Evolutionary conservation across 2,113 vertebrate species (phyloP).

Genomic region (Cnemophilus loriae): DNA sequence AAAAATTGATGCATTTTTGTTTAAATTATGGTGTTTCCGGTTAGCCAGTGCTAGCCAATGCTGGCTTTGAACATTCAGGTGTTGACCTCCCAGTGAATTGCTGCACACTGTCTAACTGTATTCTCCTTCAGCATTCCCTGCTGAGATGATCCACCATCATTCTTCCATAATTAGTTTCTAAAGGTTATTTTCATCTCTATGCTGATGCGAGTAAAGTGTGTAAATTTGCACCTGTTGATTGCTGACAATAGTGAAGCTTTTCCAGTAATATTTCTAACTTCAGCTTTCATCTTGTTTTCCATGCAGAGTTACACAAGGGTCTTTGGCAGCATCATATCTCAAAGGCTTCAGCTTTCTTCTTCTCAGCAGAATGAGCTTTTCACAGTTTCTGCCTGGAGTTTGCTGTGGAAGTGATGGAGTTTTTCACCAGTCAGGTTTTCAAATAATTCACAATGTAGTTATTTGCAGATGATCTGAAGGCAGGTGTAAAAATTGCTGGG

Average conservation of each 20-base stretch:
- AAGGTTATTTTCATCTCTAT: not conserved
- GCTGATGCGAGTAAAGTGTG: not conserved
- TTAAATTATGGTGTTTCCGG: not conserved
- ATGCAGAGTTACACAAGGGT: not conserved
- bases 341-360: not conserved
- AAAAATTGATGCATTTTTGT: not conserved
- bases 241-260: constrained; percentile 2
- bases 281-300: not conserved
- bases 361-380: not conserved
- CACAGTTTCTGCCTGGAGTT: not conserved
- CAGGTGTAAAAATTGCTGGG: not conserved
- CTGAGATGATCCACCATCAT: not conserved
- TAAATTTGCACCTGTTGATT: not conserved
- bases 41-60: not conserved
- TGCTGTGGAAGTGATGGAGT: not conserved
- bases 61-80: not conserved
- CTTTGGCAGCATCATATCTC: not conserved
- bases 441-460: not conserved
- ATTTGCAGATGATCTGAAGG: not conserved
- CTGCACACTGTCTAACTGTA: not conserved
- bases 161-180: not conserved
- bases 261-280: not conserved
- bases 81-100: not conserved
- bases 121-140: not conserved
- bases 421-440: not conserved